Percentiles rank a stretch among this genome's conserved stretches.
These are phyloP conservation scores for Fundulus diaphanus DNA, from an alignment of 2,797 vertebrate species.

Conservation along the genomic window DNA sequence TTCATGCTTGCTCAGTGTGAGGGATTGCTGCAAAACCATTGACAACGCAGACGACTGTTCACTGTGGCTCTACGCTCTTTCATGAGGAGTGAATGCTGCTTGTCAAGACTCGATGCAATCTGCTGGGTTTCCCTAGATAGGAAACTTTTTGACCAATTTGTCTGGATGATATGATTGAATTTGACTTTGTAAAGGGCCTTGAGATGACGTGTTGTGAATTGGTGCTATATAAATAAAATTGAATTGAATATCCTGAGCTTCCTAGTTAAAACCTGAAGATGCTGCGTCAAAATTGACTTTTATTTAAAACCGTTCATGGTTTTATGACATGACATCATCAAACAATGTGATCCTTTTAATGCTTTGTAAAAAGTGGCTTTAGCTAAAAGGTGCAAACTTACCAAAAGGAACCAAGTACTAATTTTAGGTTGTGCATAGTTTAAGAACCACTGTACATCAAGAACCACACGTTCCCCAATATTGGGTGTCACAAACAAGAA, in stretches of 20 bases:
- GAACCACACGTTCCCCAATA: constrained; percentile 7
- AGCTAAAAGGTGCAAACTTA: not conserved
- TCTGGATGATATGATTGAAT: no score
- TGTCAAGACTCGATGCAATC: no score
- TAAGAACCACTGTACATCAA: not conserved
- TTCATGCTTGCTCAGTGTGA: no score
- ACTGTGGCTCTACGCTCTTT: no score
- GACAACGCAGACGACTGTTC: no score
- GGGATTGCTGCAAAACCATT: no score
- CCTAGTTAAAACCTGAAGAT: not conserved
- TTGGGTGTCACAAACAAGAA: constrained; percentile 26
- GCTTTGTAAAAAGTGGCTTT: not conserved
- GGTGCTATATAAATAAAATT: no score
- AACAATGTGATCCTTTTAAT: not conserved
- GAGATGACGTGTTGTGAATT: no score
- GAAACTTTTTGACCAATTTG: no score
- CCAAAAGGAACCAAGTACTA: not conserved
- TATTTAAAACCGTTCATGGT: not conserved
- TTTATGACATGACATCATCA: not conserved
- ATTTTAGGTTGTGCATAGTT: not conserved
- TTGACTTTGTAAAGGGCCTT: no score
- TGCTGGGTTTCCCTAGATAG: no score
- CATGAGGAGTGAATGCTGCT: no score
- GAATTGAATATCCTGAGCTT: not conserved
- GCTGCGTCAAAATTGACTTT: not conserved